Percentiles rank a stretch among this genome's conserved stretches.
These are phyloP conservation scores for Tachycineta bicolor DNA, from an alignment of 2,113 vertebrate genomes.

Conservation along the genomic window DNA sequence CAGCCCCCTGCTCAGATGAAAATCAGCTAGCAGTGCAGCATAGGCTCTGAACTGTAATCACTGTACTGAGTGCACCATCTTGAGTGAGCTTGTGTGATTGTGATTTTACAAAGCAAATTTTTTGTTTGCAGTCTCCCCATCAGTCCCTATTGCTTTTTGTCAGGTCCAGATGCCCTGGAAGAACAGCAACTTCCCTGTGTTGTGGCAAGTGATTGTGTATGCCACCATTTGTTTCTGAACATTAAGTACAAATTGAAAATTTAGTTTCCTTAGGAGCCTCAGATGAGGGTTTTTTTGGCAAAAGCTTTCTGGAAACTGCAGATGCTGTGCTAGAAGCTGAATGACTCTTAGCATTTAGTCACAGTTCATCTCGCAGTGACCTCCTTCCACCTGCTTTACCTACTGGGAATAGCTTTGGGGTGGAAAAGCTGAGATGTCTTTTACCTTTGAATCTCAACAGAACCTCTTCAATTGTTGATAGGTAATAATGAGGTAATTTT, in stretches of 20 bases:
- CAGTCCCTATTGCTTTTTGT: fast-evolving
- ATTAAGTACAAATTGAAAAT: background rate
- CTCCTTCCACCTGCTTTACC: background rate
- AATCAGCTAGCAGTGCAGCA: background rate
- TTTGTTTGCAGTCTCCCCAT: background rate
- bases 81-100: background rate
- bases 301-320: background rate
- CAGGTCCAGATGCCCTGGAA: background rate
- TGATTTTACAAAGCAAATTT: background rate
- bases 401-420: background rate
- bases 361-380: background rate
- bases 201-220: background rate
- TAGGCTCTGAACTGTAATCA: background rate
- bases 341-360: background rate
- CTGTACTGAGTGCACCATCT: background rate
- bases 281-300: background rate
- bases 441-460: background rate
- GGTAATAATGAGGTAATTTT: background rate
- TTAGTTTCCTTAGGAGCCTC: background rate
- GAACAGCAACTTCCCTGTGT: background rate
- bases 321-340: background rate
- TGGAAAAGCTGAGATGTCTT: background rate
- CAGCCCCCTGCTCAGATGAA: background rate
- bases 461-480: background rate
- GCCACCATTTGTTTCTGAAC: background rate